Percentiles rank a stretch among this genome's conserved stretches.
These are phyloP conservation scores for Palloptera scutellata DNA, from an alignment of 2,888 invertebrate species.

Conservation along the genomic window DNA sequence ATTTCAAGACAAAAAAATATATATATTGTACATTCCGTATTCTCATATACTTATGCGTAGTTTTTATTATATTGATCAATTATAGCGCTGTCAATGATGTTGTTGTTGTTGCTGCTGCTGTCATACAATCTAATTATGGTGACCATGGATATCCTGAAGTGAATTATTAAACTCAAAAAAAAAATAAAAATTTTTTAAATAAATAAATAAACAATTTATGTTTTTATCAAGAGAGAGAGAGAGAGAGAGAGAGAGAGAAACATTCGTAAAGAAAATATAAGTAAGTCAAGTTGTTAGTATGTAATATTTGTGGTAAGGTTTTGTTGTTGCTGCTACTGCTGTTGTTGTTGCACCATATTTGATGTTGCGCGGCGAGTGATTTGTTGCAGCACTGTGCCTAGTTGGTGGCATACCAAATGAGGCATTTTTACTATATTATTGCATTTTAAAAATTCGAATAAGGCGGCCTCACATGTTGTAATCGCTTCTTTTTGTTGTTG, in stretches of 20 bases:
- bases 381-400: constrained; percentile 42
- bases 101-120: constrained; percentile 8
- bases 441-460: constrained; percentile 46
- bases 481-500: too few species aligned
- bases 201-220: too few species aligned
- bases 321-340: neutral
- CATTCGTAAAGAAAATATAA: constrained; percentile 37
- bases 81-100: neutral
- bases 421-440: constrained; percentile 36
- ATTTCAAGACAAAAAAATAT: too few species aligned
- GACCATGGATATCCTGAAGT: constrained; percentile 38
- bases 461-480: constrained; percentile 51
- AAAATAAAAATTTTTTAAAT: too few species aligned
- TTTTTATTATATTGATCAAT: too few species aligned
- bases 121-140: constrained; percentile 21
- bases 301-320: constrained; percentile 15
- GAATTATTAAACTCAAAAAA: constrained; percentile 48
- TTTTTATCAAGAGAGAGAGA: too few species aligned
- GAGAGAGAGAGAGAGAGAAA: too few species aligned
- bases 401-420: constrained; percentile 57
- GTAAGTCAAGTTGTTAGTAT: constrained; percentile 50
- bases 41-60: too few species aligned
- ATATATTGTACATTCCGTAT: too few species aligned
- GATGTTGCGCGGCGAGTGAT: constrained; percentile 31
- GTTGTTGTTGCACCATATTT: constrained; percentile 18